A percentile compares a stretch with the other conserved stretches of the same genome.
Conservation (phyloP, 1,140 invertebrate species). For the Cydia pomonella region DNA sequence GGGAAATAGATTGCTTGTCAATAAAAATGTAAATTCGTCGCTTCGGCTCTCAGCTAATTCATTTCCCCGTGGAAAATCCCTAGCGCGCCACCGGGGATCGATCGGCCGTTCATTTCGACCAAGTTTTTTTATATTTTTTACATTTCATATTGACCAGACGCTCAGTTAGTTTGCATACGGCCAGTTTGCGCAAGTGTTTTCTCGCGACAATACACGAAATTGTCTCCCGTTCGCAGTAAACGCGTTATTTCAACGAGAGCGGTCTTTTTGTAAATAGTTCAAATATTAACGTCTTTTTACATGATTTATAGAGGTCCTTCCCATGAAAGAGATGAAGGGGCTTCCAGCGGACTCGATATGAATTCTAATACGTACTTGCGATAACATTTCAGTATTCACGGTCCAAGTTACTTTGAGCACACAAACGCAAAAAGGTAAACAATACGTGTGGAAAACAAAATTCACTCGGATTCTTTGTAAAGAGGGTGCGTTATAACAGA, state of each 20-base stretch:
- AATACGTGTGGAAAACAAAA: conserved; percentile 51
- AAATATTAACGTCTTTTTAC: conserved; percentile 62
- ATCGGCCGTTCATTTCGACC: conserved; percentile 73
- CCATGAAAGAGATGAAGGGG: conserved; percentile 59
- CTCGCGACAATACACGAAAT: conserved; percentile 40
- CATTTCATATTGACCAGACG: conserved; percentile 71
- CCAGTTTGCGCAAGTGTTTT: conserved; percentile 42
- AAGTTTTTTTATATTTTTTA: conserved; percentile 63
- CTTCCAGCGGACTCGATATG: conserved; percentile 56
- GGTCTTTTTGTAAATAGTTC: conserved; percentile 53
- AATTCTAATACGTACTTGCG: conserved; percentile 59
- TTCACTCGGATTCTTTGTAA: conserved; percentile 52
- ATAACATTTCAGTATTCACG: conserved; percentile 42
- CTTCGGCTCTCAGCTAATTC: conserved; percentile 77
- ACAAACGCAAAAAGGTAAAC: conserved; percentile 21
- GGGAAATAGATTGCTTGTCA: conserved; percentile 78
- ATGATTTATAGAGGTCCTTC: conserved; percentile 65
- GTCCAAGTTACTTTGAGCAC: background rate
- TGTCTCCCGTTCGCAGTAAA: conserved; percentile 31
- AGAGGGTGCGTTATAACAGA: conserved; percentile 53
- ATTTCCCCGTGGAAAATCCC: conserved; percentile 78
- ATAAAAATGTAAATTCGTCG: conserved; percentile 79
- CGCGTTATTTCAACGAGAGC: conserved; percentile 37
- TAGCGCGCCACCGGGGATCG: conserved; percentile 73
- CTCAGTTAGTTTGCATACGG: conserved; percentile 53